phyloP scores from a whole-genome alignment of 2,797 vertebrate species.

The Rhinichthys osculus region DNA sequence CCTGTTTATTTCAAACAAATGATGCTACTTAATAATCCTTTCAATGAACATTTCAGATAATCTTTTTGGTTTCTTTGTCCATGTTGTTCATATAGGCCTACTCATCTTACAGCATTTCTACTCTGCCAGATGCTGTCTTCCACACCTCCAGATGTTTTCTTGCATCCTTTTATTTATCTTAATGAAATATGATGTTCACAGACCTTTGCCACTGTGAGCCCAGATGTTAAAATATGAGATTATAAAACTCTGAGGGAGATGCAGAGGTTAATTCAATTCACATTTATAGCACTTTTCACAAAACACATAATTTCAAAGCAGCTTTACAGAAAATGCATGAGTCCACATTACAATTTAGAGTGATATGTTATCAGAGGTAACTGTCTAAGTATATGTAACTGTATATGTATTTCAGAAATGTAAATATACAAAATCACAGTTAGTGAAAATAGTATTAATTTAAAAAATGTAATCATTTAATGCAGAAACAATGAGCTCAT shows the following conservation, averaged over 20 bases:
- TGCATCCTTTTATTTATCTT: background rate
- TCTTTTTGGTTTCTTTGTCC: background rate
- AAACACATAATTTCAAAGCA: too few relatives aligned
- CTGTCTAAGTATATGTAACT: too few relatives aligned
- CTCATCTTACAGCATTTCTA: background rate
- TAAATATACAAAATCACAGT: too few relatives aligned
- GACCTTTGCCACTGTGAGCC: background rate
- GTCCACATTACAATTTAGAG: too few relatives aligned
- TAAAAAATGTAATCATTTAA: too few relatives aligned
- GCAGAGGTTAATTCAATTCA: background rate
- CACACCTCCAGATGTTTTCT: background rate
- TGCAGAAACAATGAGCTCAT: too few relatives aligned
- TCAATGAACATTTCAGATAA: background rate
- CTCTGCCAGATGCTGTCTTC: background rate
- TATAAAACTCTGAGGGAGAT: background rate
- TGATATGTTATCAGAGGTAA: too few relatives aligned
- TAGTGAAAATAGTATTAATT: too few relatives aligned
- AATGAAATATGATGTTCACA: slow-evolving; percentile 28
- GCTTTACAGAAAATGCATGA: too few relatives aligned
- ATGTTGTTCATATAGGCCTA: background rate
- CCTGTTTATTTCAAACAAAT: background rate
- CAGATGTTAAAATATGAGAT: background rate
- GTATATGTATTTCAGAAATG: too few relatives aligned
- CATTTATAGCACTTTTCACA: too few relatives aligned
- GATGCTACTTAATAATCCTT: background rate